Percentiles rank a stretch among this genome's conserved stretches.
Conservation (phyloP, 2,113 vertebrate genomes). For the Seriola rivoliana region DNA sequence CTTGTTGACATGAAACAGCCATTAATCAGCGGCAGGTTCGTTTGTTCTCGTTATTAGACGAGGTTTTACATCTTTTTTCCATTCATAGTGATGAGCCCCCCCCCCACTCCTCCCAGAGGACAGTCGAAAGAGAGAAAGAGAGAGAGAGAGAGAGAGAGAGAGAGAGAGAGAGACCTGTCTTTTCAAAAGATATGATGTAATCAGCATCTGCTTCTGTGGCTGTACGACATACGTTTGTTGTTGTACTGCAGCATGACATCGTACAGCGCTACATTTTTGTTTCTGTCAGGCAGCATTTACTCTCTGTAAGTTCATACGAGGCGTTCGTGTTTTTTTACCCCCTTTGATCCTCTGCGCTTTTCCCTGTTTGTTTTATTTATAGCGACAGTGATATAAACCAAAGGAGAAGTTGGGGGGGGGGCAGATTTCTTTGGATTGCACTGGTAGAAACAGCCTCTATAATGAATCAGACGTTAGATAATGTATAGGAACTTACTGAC, state of each 20-base stretch:
- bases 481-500: too few species aligned
- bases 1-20: not conserved
- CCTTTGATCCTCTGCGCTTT: not conserved
- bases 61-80: not conserved
- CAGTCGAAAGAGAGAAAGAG: not conserved
- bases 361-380: conserved; percentile 18
- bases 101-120: not conserved
- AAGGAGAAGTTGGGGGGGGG: not conserved
- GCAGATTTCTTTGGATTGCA: too few species aligned
- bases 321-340: not conserved
- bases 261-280: not conserved
- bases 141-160: not conserved
- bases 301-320: not conserved
- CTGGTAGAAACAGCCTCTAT: too few species aligned
- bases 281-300: conserved; percentile 20
- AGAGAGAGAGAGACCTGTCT: not conserved
- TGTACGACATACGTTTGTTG: not conserved
- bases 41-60: conserved; percentile 11
- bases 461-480: too few species aligned
- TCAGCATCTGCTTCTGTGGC: conserved; percentile 28
- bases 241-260: conserved; percentile 11
- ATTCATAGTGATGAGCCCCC: not conserved
- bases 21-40: conserved; percentile 20
- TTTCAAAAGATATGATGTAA: conserved; percentile 12
- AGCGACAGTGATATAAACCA: conserved; percentile 13